Evolutionary conservation across 2,797 vertebrate species (phyloP), one percentile per base, ranked within the genome.

Genomic region (Gastrophryne carolinensis): DNA sequence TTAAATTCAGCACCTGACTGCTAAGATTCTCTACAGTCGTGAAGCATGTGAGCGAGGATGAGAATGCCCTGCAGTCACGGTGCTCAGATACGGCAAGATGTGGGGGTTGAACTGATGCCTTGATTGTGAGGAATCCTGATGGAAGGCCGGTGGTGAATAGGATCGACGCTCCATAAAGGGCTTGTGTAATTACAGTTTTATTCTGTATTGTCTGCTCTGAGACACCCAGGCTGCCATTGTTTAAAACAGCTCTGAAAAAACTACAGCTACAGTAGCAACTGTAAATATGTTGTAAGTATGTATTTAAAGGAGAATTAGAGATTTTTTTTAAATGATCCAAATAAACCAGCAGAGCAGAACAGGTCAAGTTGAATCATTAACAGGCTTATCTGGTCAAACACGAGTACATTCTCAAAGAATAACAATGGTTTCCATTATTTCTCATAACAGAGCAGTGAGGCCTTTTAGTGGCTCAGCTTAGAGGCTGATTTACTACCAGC

Each of bases 1-100:
- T 90, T 85, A 87, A 87, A 89, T 89, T 86, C 87, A 86, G 87
- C 89, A 90, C 90, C 89, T 92, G 89, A 92, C 89, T 90, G 86
- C 24, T 41, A 60, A 66, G 61, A 78, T 29, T 41, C 75, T 60
- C 32, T 34, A 10, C 32, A 78, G 75, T 53, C 75, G 24, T 78
- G 60, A 72, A 66, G 60, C 52, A 72, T 65, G 39, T 63, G 37
- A 78, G 57, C 29, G 52, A 52, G 61, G 61, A 72, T 72, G 75
- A 60, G 68, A 78, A 78, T 78, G 68, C 53, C 75, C 68, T 65
- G 39, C 35, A 60, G 75, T 60, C 32, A 72, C 57, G 60, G 57
- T 37, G 30, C 41, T 52, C 39, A 52, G 58, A 57, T 62, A 24
- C 66, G 56, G 37, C 47, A 76, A 5, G 37, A 52, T 9, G 52